A percentile compares a stretch with the other conserved stretches of the same genome.
Conservation (phyloP, 2,113 vertebrate genomes). For the Scortum barcoo region DNA sequence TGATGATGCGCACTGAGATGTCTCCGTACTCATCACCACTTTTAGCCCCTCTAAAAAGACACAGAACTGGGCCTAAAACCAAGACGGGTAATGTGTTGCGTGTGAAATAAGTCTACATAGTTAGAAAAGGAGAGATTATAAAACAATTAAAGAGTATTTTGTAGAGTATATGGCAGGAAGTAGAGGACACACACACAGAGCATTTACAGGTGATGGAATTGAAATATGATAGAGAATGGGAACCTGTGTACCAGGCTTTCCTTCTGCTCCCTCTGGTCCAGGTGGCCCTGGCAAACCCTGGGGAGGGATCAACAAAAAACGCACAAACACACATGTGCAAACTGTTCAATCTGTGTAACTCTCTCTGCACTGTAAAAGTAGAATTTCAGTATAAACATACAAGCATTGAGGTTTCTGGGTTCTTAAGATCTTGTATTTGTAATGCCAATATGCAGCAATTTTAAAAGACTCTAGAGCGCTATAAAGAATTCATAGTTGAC, state of each 20-base stretch:
- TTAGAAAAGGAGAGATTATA: background rate
- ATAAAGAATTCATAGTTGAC: background rate
- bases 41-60: background rate
- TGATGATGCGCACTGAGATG: background rate
- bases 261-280: conserved; percentile 86
- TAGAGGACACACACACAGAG: conserved; percentile 1
- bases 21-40: background rate
- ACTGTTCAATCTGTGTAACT: background rate
- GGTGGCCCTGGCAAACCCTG: conserved; percentile 86
- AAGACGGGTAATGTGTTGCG: background rate
- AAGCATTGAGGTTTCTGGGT: background rate
- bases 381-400: background rate
- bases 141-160: background rate
- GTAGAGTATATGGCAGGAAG: background rate
- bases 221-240: conserved; percentile 87
- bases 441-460: background rate
- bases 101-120: background rate
- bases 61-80: background rate
- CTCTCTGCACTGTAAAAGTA: background rate
- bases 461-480: background rate
- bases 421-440: background rate
- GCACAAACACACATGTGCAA: conserved; percentile 14
- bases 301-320: conserved; percentile 37
- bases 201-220: conserved; percentile 72
- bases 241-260: conserved; percentile 91